A percentile compares a stretch with the other conserved stretches of the same genome.
These are phyloP conservation scores for Eucera pruinosa DNA, from an alignment of 2,888 invertebrate genomes.

Conservation along the genomic window DNA sequence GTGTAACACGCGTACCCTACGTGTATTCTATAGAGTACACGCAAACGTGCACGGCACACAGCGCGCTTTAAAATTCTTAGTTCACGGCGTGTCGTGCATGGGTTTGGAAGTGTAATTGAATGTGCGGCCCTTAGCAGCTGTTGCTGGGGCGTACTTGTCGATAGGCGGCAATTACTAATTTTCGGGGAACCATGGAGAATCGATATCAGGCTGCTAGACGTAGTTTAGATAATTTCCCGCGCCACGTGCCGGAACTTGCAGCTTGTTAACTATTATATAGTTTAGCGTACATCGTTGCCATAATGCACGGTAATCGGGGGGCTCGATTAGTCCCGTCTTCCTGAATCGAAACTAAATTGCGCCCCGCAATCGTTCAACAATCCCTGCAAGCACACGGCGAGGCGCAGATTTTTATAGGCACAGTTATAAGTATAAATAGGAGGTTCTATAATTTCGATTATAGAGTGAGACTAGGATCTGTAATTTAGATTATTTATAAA, in stretches of 20 bases:
- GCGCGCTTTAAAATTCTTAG: neutral
- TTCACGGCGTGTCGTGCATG: neutral
- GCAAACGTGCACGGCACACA: no score
- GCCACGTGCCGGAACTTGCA: conserved; percentile 28
- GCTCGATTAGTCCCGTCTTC: neutral
- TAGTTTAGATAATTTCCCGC: conserved; percentile 45
- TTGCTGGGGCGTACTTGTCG: conserved; percentile 26
- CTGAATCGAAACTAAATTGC: neutral
- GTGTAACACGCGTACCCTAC: no score
- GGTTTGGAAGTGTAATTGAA: conserved; percentile 6
- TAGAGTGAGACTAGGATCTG: no score
- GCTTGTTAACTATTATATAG: conserved; percentile 42
- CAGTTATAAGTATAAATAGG: no score
- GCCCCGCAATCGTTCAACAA: no score
- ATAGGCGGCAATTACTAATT: conserved; percentile 50
- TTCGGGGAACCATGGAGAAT: conserved; percentile 25
- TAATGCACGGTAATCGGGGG: conserved; percentile 19
- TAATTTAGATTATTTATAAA: no score
- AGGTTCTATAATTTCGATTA: no score
- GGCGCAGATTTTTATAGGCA: no score
- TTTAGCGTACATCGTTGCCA: conserved; percentile 14
- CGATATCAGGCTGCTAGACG: conserved; percentile 26
- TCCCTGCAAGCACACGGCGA: no score
- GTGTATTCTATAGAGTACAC: no score
- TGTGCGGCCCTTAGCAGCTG: conserved; percentile 31